Evolutionary conservation across 2,113 vertebrate genomes (phyloP).

Genomic region (Salvator merianae): DNA sequence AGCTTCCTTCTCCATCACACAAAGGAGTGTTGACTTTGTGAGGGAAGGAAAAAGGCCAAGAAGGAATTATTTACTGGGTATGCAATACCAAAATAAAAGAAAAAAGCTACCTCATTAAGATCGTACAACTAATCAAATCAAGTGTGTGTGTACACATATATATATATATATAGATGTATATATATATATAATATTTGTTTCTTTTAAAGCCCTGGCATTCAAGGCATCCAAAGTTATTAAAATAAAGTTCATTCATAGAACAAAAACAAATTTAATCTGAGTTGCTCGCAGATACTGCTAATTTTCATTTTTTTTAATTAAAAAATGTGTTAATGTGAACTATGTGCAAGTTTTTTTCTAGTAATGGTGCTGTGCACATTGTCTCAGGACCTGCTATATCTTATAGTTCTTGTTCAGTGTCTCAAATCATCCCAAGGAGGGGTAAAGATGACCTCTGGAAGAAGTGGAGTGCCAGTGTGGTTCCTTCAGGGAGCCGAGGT

Average conservation of each 20-base stretch:
- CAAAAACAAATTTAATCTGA: slow-evolving; percentile 88
- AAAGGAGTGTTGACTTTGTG: slow-evolving; percentile 42
- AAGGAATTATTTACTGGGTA: slow-evolving; percentile 79
- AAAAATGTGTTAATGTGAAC: slow-evolving; percentile 86
- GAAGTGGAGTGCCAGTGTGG: slow-evolving; percentile 44
- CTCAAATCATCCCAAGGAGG: slow-evolving; percentile 50
- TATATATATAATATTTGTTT: slow-evolving; percentile 83
- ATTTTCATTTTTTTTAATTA: slow-evolving; percentile 86
- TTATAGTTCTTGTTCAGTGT: slow-evolving; percentile 67
- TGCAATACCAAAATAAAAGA: slow-evolving; percentile 84
- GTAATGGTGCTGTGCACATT: slow-evolving; percentile 83
- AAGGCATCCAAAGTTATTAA: slow-evolving; percentile 87
- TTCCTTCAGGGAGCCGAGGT: slow-evolving; percentile 80
- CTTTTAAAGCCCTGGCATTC: slow-evolving; percentile 87
- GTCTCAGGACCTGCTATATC: slow-evolving; percentile 70
- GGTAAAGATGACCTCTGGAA: slow-evolving; percentile 40
- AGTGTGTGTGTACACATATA: slow-evolving; percentile 74
- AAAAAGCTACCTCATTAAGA: slow-evolving; percentile 86
- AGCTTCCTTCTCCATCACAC: slow-evolving; percentile 47
- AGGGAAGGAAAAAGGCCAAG: slow-evolving; percentile 31
- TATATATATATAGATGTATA: slow-evolving; percentile 81
- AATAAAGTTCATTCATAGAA: slow-evolving; percentile 91
- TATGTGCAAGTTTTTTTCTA: slow-evolving; percentile 83
- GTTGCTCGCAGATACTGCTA: slow-evolving; percentile 91
- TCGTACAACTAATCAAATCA: slow-evolving; percentile 90